Evolutionary conservation across 2,888 invertebrate genomes (phyloP).

Genomic region (Drosophila robusta): DNA sequence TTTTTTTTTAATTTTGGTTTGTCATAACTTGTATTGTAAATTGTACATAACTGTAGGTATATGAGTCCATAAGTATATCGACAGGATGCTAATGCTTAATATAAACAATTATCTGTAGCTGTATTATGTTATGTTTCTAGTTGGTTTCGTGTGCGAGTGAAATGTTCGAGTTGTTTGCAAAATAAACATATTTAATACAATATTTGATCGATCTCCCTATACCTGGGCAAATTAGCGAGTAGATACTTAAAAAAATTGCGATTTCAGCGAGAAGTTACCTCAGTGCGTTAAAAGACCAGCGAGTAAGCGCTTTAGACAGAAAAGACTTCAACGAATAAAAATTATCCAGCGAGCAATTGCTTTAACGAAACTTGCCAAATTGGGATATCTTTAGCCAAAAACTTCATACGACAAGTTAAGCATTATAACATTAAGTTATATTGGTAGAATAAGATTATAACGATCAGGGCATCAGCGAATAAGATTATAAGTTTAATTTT

Average conservation of each 20-base stretch:
- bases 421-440: too few relatives aligned
- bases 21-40: slow-evolving; percentile 34
- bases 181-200: slow-evolving; percentile 44
- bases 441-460: too few relatives aligned
- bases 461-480: too few relatives aligned
- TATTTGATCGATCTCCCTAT: neutral
- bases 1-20: slow-evolving; percentile 13
- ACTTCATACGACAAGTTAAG: too few relatives aligned
- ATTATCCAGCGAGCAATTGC: too few relatives aligned
- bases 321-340: neutral
- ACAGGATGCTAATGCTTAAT: slow-evolving; percentile 40
- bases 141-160: slow-evolving; percentile 53
- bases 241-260: neutral
- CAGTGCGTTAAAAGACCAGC: too few relatives aligned
- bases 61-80: slow-evolving; percentile 33
- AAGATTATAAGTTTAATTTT: too few relatives aligned
- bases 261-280: neutral
- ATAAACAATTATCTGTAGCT: slow-evolving; percentile 37
- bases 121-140: slow-evolving; percentile 51
- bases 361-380: too few relatives aligned
- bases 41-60: slow-evolving; percentile 45
- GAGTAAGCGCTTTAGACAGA: neutral
- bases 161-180: slow-evolving; percentile 40
- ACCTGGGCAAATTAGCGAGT: neutral
- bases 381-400: too few relatives aligned